Evolutionary conservation across 2,113 vertebrate species (phyloP).

Genomic region (Sphaerodactylus townsendi): DNA sequence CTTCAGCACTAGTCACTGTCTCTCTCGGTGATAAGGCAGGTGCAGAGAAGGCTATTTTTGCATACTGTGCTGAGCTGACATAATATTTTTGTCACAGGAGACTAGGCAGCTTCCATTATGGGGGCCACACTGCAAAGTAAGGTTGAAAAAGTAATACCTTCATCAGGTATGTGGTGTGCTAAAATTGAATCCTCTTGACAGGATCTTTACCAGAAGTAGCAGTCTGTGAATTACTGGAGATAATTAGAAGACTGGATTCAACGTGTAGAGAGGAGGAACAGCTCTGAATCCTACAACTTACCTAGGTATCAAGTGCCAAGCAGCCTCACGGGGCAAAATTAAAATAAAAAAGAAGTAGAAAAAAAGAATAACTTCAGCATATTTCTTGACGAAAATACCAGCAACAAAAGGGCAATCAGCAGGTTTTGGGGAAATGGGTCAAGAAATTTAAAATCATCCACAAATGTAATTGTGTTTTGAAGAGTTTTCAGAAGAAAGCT

Average conservation of each 20-base stretch:
- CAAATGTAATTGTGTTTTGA: not conserved
- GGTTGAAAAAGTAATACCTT: conserved; percentile 46
- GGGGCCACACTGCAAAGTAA: conserved; percentile 15
- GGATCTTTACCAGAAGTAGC: conserved; percentile 7
- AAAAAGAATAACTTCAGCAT: not conserved
- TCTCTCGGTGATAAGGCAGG: conserved; percentile 15
- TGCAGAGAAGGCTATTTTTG: conserved; percentile 30
- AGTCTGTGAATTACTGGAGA: not conserved
- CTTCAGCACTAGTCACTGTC: not conserved
- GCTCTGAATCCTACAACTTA: not conserved
- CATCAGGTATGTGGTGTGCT: conserved; percentile 8
- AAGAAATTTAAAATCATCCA: not conserved
- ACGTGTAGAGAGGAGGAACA: not conserved
- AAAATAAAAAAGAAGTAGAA: not conserved
- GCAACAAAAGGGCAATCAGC: not conserved
- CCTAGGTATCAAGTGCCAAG: not conserved
- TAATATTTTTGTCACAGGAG: conserved; percentile 15
- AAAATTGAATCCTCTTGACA: conserved; percentile 36
- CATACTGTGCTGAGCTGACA: conserved; percentile 8
- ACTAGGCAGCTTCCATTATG: not conserved
- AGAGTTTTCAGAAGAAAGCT: not conserved
- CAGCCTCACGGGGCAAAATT: not conserved
- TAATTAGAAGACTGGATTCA: not conserved
- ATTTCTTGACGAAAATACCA: not conserved
- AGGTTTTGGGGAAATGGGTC: not conserved